Evolutionary conservation across 2,797 vertebrate species (phyloP).

Genomic region (Coendou prehensilis): DNA sequence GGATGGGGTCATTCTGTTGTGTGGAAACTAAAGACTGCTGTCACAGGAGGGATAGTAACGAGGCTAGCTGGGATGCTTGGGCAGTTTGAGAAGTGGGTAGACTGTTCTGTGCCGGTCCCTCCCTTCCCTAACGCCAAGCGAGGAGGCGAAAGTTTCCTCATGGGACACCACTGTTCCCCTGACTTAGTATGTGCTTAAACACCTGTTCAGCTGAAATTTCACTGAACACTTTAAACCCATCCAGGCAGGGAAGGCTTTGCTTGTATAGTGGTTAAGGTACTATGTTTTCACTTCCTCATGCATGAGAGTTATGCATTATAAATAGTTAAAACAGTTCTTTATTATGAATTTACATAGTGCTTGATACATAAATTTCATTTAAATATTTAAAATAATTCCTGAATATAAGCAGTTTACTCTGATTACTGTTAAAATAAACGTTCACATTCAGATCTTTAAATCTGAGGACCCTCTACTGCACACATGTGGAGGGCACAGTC

Average conservation of each 20-base stretch:
- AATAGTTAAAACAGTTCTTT: conserved; percentile 65
- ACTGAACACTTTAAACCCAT: neutral
- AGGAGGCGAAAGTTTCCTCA: neutral
- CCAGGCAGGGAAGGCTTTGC: neutral
- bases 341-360: conserved; percentile 50
- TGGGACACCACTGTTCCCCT: neutral
- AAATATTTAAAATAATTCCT: conserved; percentile 66
- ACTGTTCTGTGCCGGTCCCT: neutral
- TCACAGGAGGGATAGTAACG: rapidly evolving
- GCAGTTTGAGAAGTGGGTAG: neutral
- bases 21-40: neutral
- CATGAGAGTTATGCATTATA: neutral
- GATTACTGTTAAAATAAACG: conserved; percentile 51
- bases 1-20: neutral
- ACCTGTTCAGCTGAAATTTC: neutral
- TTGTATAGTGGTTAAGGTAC: neutral
- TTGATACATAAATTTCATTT: conserved; percentile 54
- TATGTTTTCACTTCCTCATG: neutral
- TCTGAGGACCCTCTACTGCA: neutral
- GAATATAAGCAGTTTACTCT: conserved; percentile 8
- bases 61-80: neutral
- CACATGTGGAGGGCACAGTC: neutral
- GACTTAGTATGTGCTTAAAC: neutral
- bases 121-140: neutral
- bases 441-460: neutral